Percentiles rank a stretch among this genome's conserved stretches.
Evolutionary conservation across 2,888 invertebrate genomes (phyloP).

Genomic region (Salpingus planirostris): DNA sequence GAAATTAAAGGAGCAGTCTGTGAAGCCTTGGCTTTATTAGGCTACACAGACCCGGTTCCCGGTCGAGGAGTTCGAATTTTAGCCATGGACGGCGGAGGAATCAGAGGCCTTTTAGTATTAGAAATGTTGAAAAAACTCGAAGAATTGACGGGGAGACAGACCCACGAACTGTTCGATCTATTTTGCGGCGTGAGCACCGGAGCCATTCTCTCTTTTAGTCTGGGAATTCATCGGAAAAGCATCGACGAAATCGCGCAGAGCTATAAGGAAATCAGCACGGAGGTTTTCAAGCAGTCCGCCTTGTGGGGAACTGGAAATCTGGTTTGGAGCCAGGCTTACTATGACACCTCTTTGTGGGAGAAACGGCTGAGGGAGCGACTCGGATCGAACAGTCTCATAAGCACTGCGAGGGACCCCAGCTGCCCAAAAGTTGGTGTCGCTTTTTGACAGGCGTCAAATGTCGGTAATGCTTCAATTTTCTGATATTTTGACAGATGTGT

Average conservation of each 20-base stretch:
- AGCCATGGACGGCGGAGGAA: slow-evolving; percentile 85
- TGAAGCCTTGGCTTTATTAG: slow-evolving; percentile 59
- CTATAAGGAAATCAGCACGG: slow-evolving; percentile 51
- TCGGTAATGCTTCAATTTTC: slow-evolving; percentile 4
- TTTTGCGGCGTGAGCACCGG: slow-evolving; percentile 80
- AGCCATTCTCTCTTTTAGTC: slow-evolving; percentile 53
- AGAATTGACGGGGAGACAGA: slow-evolving; percentile 53
- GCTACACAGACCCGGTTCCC: slow-evolving; percentile 58
- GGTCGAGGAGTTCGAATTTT: slow-evolving; percentile 71
- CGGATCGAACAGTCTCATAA: slow-evolving; percentile 53
- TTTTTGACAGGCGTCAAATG: neutral
- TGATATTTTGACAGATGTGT: slow-evolving; percentile 53
- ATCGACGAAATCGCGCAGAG: slow-evolving; percentile 52
- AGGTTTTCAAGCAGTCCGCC: slow-evolving; percentile 58
- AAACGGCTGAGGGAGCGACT: slow-evolving; percentile 59
- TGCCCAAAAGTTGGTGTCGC: slow-evolving; percentile 49
- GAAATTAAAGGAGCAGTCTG: slow-evolving; percentile 32
- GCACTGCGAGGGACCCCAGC: slow-evolving; percentile 45
- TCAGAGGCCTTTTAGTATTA: slow-evolving; percentile 77
- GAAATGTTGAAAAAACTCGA: slow-evolving; percentile 75
- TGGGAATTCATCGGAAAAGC: slow-evolving; percentile 49
- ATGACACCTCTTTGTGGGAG: slow-evolving; percentile 80
- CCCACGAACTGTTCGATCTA: slow-evolving; percentile 78
- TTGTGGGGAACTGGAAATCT: slow-evolving; percentile 64
- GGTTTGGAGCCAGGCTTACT: slow-evolving; percentile 81